Conservation (phyloP, 1,140 invertebrate genomes). For the Cydia amplana region DNA sequence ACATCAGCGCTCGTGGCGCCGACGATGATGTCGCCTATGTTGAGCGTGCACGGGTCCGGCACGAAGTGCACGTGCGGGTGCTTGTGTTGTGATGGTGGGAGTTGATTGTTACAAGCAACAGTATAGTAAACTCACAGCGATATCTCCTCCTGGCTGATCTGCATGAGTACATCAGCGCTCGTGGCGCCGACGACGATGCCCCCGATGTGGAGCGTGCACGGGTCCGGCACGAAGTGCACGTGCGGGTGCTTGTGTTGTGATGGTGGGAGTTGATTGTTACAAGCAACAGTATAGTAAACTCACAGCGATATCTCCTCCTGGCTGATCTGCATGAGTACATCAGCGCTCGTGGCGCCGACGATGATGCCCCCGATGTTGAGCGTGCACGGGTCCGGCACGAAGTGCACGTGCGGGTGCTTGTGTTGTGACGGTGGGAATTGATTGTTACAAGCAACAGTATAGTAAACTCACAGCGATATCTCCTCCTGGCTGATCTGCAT, state of each 20-base stretch:
- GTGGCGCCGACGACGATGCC: too few relatives aligned
- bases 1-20: too few relatives aligned
- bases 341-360: conserved; percentile 89
- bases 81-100: too few relatives aligned
- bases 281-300: conserved; percentile 59
- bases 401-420: conserved; percentile 81
- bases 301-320: conserved; percentile 88
- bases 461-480: conserved; percentile 84
- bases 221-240: conserved; percentile 86
- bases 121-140: too few relatives aligned
- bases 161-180: too few relatives aligned
- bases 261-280: not conserved
- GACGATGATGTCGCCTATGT: too few relatives aligned
- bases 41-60: too few relatives aligned
- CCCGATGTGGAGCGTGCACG: too few relatives aligned
- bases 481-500: conserved; percentile 90
- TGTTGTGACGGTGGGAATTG: conserved; percentile 38
- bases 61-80: too few relatives aligned
- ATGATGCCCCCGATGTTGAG: conserved; percentile 88
- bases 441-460: not conserved
- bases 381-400: conserved; percentile 89
- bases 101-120: too few relatives aligned
- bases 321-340: conserved; percentile 89
- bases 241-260: conserved; percentile 78
- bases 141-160: too few relatives aligned